phyloP scores from a whole-genome alignment of 2,797 vertebrate genomes.

The Natrix natrix region DNA sequence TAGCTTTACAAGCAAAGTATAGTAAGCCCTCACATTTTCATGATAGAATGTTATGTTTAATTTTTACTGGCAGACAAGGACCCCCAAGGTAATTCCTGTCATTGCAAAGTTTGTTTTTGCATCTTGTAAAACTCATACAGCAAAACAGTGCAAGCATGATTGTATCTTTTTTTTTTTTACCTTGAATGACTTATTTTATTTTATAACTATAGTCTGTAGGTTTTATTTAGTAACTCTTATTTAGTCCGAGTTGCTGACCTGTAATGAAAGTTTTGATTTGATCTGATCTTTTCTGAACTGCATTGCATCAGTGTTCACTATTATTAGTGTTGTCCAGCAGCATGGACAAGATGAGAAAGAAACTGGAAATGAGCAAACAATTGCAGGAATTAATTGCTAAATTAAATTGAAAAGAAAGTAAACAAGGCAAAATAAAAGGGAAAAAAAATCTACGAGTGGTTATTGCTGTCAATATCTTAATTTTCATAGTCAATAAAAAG shows the following conservation, averaged over 20 bases:
- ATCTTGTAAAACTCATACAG: background rate
- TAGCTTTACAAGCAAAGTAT: background rate
- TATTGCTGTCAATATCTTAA: background rate
- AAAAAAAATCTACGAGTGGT: background rate
- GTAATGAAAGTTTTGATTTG: background rate
- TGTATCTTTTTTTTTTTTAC: background rate
- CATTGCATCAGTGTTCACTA: background rate
- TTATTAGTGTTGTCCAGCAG: background rate
- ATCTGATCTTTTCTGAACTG: background rate
- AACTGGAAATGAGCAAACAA: background rate
- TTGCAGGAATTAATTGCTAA: background rate
- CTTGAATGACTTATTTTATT: background rate
- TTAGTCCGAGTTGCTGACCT: background rate
- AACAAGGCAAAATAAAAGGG: background rate
- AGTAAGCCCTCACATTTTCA: background rate
- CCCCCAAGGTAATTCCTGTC: background rate
- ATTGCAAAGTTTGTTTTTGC: background rate
- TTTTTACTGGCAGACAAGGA: background rate
- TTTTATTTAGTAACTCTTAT: background rate
- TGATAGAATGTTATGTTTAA: background rate
- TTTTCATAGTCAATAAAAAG: background rate
- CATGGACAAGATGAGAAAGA: background rate
- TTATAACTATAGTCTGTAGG: background rate
- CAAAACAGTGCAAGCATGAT: background rate
- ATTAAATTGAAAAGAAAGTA: background rate